phyloP scores from a whole-genome alignment of 2,888 invertebrate species.

The Autographa pulchrina region DNA sequence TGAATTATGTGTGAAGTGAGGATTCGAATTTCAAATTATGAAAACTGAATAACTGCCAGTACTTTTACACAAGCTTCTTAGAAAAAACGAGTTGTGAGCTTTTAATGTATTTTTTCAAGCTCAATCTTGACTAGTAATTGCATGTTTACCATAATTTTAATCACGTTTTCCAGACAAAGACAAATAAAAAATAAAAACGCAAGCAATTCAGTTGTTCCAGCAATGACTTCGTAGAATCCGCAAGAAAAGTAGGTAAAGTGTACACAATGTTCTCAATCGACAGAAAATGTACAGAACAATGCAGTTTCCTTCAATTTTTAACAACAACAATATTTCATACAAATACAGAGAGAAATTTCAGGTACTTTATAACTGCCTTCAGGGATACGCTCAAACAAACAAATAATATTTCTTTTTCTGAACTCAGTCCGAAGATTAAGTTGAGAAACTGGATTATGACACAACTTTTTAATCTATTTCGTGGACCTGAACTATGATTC shows the following conservation, averaged over 20 bases:
- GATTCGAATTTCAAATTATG: no score
- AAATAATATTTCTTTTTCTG: conserved; percentile 26
- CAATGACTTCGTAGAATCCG: background rate
- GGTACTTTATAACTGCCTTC: conserved; percentile 32
- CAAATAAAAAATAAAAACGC: no score
- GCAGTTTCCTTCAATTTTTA: conserved; percentile 16
- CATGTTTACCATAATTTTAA: no score
- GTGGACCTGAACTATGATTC: conserved; percentile 44
- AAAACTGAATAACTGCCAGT: no score
- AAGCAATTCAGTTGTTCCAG: background rate
- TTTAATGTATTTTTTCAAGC: no score
- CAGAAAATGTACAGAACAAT: background rate
- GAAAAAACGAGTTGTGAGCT: no score
- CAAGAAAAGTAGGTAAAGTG: background rate
- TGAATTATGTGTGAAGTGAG: no score
- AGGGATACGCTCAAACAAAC: conserved; percentile 18
- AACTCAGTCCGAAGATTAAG: conserved; percentile 46
- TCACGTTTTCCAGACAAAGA: no score
- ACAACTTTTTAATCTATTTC: conserved; percentile 56
- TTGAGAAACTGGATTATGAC: conserved; percentile 46
- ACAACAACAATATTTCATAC: conserved; percentile 19
- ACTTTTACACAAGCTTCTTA: no score
- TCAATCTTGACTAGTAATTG: no score
- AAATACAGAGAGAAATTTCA: conserved; percentile 33
- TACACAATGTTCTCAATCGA: conserved; percentile 8